Conservation (phyloP, 2,113 vertebrate genomes). For the Gopherus evgoodei region DNA sequence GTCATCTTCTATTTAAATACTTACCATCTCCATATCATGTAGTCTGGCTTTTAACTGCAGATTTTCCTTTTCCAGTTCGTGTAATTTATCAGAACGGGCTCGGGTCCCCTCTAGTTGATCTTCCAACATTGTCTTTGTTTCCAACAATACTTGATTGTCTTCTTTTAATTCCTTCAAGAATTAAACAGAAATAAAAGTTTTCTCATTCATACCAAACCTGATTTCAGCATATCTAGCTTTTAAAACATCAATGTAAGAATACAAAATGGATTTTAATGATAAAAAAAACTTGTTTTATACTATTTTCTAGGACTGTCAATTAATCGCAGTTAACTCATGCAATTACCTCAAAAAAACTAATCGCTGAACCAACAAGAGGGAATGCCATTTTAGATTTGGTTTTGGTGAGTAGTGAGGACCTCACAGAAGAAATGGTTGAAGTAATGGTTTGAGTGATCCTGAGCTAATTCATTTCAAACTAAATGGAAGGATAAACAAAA, state of each 20-base stretch:
- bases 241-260: neutral
- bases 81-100: slow-evolving; percentile 94
- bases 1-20: slow-evolving; percentile 24
- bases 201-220: neutral
- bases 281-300: neutral
- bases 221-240: neutral
- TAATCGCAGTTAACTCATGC: too few species aligned
- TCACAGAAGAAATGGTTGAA: too few species aligned
- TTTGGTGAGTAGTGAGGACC: too few species aligned
- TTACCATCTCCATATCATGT: slow-evolving; percentile 97
- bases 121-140: slow-evolving; percentile 97
- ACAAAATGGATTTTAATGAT: neutral
- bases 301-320: neutral
- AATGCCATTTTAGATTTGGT: too few species aligned
- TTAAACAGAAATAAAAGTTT: neutral
- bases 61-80: slow-evolving; percentile 96
- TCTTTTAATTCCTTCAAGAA: slow-evolving; percentile 93
- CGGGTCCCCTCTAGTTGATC: slow-evolving; percentile 93
- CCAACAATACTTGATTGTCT: slow-evolving; percentile 96
- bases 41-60: slow-evolving; percentile 95
- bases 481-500: too few species aligned
- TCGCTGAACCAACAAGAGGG: too few species aligned
- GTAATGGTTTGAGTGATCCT: too few species aligned
- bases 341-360: too few species aligned
- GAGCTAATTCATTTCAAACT: too few species aligned